Base-by-base conservation (phyloP, 1,140 invertebrate species). In the Agrypnia vestita region DNA sequence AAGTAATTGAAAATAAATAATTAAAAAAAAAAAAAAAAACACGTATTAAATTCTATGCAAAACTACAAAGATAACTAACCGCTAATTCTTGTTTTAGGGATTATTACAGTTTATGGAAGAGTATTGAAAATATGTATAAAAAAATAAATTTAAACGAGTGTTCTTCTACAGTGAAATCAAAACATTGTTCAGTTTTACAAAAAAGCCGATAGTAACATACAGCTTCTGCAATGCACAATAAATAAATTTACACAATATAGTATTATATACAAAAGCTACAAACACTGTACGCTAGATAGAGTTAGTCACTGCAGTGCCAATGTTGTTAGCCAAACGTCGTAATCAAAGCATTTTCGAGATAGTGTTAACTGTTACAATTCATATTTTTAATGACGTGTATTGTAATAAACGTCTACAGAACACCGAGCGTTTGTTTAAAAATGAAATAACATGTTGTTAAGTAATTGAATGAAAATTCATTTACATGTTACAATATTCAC, bases 261-360 rank as follows among this genome's bases (percentile, higher is more conserved):
- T 49, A 51, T 71, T 71, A 71, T 71, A 71, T 71, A 71, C 67
- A 71, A 71, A 71, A 71, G 67, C 67, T 71, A 71, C 67, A 71
- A 13, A 71, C 67, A 71, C 35, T 64, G 35, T 35, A 25, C n/a
- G 49, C 49, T 51, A 15, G 49, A 51, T 12, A 15, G 11, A 13
- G 49, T 13, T 51, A 51, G 17, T 59, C 21, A 51, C 11, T 17
- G 17, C 17, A 21, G 17, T 59, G 61, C n/a, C 35, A 1, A 35
- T 44, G 25, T 64, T 64, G 25, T 15, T 59, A 59, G 55, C 55
- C 55, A 17, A 59, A 59, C 9, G 55, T 59, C 55, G 21, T 59
- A 59, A 19, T 21, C 55, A 1, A 35, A 35, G 25, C 25, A 35
- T 35, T 35, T 35, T 35, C 6, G 25, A 35, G 25, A 35, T 3